Base-by-base conservation (phyloP, 2,797 vertebrate genomes). In the Galagoides demidoff region DNA sequence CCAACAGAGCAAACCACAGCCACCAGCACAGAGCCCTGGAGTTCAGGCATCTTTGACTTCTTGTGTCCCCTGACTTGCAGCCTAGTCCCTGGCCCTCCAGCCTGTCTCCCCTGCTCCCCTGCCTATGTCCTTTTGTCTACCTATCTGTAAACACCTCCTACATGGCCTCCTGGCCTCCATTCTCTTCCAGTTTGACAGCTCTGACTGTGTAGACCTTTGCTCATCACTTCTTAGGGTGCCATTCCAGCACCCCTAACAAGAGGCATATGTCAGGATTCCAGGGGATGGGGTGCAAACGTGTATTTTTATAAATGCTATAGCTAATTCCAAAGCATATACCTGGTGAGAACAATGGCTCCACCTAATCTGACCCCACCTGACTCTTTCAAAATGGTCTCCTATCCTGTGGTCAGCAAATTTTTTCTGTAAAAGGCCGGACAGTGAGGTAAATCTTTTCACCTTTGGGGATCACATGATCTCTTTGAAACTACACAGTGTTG, bases 1-100 rank as follows among this genome's bases (percentile, higher is more conserved):
- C 7, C n/a, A 7, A n/a, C 1, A 19, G 0, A 5, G n/a, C 29
- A 16, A 29, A 11, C 22, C 22, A 5, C 25, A 4, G 16, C 3
- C 20, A 49, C 4, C 4, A 19, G 1, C 49, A 3, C 16, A 13
- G 57, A n/a, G 68, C 31, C 34, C 71, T 0, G 3, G 11, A 19
- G 39, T 7, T 19, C 8, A 19, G 8, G 0, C 4, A 11, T 3
- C 82, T 39, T 43, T n/a, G 74, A 20, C 31, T 61, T 52, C n/a
- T 14, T 27, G 39, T n/a, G 59, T 68, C 43, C 64, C 23, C 0
- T 23, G 19, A 52, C 49, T 63, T 23, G 11, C 10, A 16, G 90
- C 63, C 7, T 31, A 0, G 13, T 19, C 68, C 49, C 55, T 57
- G 20, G 45, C 45, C 73, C 76, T 31, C 19, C 43, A 2, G 20